phyloP scores from a whole-genome alignment of 2,797 vertebrate species.

The Oryzias sinensis region DNA sequence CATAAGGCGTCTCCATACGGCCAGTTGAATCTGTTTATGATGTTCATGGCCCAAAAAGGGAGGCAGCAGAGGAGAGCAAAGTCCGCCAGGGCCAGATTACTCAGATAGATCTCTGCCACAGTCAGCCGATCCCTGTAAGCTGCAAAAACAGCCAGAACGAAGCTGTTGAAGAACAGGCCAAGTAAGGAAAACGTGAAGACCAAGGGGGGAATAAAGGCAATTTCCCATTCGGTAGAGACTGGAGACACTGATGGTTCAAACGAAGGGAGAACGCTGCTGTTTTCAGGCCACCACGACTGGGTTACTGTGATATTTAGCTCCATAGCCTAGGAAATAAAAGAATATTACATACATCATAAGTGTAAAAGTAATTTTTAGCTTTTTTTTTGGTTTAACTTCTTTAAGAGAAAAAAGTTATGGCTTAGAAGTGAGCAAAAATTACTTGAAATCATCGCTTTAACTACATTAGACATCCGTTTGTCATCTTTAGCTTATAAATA shows the following conservation, averaged over 20 bases:
- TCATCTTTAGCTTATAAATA: background rate
- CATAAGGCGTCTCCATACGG: slow-evolving; percentile 85
- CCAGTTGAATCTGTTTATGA: slow-evolving; percentile 83
- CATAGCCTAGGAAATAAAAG: slow-evolving; percentile 45
- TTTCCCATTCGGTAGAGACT: slow-evolving; percentile 60
- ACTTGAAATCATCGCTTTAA: too few relatives aligned
- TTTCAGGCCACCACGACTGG: slow-evolving; percentile 32
- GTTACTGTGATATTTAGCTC: slow-evolving; percentile 16
- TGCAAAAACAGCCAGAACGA: slow-evolving; percentile 82
- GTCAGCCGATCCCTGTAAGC: slow-evolving; percentile 82
- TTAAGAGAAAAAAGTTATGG: too few relatives aligned
- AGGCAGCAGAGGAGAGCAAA: slow-evolving; percentile 80
- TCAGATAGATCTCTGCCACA: slow-evolving; percentile 89
- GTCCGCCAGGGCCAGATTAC: slow-evolving; percentile 87
- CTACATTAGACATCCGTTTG: too few relatives aligned
- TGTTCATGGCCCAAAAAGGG: slow-evolving; percentile 90
- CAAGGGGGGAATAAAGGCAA: slow-evolving; percentile 71
- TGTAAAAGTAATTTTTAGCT: background rate
- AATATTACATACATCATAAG: background rate
- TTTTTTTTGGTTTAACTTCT: too few relatives aligned
- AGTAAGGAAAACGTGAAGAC: slow-evolving; percentile 67
- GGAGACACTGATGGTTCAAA: slow-evolving; percentile 9
- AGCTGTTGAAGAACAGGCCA: slow-evolving; percentile 83
- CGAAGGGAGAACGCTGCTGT: slow-evolving; percentile 32
- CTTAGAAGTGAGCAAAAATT: too few relatives aligned